These are phyloP conservation scores for Hepsetus odoe DNA, from an alignment of 2,113 vertebrate species.

Conservation along the genomic window DNA sequence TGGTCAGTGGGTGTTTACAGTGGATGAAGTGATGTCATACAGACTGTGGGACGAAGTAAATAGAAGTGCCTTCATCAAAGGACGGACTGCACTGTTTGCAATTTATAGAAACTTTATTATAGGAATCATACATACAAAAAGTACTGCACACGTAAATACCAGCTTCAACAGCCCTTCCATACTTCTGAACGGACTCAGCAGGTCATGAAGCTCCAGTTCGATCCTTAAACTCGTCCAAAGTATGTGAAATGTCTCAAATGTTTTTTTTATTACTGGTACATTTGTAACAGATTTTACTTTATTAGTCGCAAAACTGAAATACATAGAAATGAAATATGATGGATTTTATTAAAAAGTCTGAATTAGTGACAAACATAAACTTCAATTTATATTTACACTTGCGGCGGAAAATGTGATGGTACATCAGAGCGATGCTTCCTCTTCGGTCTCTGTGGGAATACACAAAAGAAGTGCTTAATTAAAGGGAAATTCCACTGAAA, in stretches of 20 bases:
- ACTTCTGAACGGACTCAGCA: no score
- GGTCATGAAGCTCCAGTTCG: neutral
- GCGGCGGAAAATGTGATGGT: constrained; percentile 19
- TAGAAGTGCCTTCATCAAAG: no score
- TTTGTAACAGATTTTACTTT: neutral
- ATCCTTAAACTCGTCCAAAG: neutral
- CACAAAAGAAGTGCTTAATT: constrained; percentile 27
- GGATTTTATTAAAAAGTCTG: neutral
- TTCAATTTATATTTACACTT: neutral
- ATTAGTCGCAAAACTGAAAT: neutral
- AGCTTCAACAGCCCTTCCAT: no score
- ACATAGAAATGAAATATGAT: neutral
- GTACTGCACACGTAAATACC: no score
- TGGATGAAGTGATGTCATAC: no score
- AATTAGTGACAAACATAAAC: neutral
- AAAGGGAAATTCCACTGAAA: neutral
- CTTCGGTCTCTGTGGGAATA: constrained; percentile 69
- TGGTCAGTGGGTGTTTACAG: no score
- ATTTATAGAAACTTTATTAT: no score
- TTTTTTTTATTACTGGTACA: neutral
- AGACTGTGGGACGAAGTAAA: no score
- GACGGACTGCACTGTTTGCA: no score
- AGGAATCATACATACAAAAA: no score
- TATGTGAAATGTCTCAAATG: neutral
- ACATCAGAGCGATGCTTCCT: constrained; percentile 61